Evolutionary conservation across 2,113 vertebrate genomes (phyloP), one percentile per base, ranked within the genome.

Genomic region (Callithrix jacchus): DNA sequence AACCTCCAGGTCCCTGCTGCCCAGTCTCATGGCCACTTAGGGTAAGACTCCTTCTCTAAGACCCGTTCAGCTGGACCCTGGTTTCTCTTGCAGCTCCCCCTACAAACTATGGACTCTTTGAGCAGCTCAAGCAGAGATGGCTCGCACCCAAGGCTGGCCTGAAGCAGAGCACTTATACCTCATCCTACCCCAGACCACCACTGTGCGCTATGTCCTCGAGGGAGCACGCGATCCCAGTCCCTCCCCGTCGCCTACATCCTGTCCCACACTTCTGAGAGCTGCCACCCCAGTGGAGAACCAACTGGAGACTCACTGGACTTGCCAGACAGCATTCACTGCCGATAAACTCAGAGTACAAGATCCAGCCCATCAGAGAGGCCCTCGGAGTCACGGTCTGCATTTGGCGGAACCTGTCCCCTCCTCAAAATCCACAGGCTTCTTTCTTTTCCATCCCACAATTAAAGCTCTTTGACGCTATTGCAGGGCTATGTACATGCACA

Each of bases 41-140:
- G 18, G 3, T 37, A 30, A 52, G 27, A 16, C 1, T 37, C 42
- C 27, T 80, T 10, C 68, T 16, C 16, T 27, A 30, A 88, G n/a
- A 40, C 79, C 70, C 16, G 6, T 11, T 84, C 32, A 94, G 54
- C 1, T 3, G 13, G 32, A n/a, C 32, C 25, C 66, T 47, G 80
- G 0, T 95, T 92, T 93, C 40, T 95, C 8, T 92, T 92, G 84
- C 98, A 99, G 99, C 95, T 40, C 98, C 99, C 91, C 98, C 98
- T 30, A 99, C 98, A 42, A 98, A 98, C 96, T 98, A 98, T 1
- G 99, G 99, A n/a, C 98, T 98, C 6, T 95, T 83, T 0, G 91
- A 98, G 94, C 96, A 93, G 27, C 97, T 98, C 97, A 97, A 91
- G 97, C 95, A 74, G 73, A 94, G 87, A 61, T 97, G 98, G 98